A percentile compares a stretch with the other conserved stretches of the same genome.
phyloP scores from a whole-genome alignment of 2,113 vertebrate genomes.

The Ammospiza nelsoni region DNA sequence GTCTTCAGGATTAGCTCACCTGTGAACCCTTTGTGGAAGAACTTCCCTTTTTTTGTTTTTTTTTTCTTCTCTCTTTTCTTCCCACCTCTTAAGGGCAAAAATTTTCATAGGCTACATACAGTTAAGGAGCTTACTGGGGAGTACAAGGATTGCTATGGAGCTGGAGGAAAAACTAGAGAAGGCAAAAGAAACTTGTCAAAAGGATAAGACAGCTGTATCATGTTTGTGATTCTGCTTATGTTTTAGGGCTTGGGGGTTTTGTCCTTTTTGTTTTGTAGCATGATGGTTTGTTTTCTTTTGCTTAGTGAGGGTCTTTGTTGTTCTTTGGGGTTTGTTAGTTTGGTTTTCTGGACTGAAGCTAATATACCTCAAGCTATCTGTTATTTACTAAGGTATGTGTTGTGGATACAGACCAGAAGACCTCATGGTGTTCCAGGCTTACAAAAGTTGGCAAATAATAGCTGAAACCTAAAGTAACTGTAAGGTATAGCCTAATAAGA shows the following conservation, averaged over 20 bases:
- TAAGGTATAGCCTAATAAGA: background rate
- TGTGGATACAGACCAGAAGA: background rate
- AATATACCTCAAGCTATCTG: background rate
- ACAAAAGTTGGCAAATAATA: background rate
- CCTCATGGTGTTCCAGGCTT: background rate
- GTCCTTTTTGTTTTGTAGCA: background rate
- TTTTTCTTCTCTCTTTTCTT: background rate
- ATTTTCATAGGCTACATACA: background rate
- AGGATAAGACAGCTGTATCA: background rate
- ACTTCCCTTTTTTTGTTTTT: background rate
- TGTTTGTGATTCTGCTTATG: background rate
- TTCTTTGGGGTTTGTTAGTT: background rate
- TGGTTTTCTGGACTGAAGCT: background rate
- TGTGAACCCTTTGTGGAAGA: background rate
- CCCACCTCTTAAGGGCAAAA: background rate
- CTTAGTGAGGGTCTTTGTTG: background rate
- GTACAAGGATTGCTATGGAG: background rate
- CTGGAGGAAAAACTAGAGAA: background rate
- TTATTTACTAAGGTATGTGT: background rate
- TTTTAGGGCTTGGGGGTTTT: fast-evolving
- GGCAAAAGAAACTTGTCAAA: background rate
- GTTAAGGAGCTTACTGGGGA: background rate
- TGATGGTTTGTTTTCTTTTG: background rate
- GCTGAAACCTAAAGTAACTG: background rate
- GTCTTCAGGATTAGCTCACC: background rate